Base-by-base conservation (phyloP, 2,113 vertebrate genomes). In the Amphilophus citrinellus region DNA sequence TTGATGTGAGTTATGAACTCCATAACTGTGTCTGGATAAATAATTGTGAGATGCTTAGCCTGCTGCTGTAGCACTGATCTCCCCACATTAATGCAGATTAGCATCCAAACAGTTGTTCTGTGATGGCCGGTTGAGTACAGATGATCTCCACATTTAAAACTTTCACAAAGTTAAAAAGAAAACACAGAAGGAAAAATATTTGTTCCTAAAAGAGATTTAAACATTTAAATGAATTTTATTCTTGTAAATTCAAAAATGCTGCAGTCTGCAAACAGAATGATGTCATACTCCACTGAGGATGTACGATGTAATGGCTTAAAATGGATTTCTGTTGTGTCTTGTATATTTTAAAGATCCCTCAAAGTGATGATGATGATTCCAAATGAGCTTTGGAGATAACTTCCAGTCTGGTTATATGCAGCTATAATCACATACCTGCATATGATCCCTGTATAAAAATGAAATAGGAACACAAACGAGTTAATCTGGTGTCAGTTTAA, bases 321-420 rank as follows among this genome's bases (percentile, higher is more conserved):
- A 17, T 0, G 15, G 15, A 6, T 47, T 10, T 68, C 30, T 32
- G 15, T 47, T 62, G 61, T 35, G 5, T 71, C 3, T 11, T 0
- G 0, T 50, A 71, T 71, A 0, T 20, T 71, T 71, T 30, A 71
- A 0, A 18, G 22, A 2, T 10, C n/a, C 0, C 24, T 44, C 14
- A 47, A 30, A 30, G 30, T 3, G 2, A 17, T 47, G 24, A 0
- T 47, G 65, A 68, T 44, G 17, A 47, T 47, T 68, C 27, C 3
- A 68, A 44, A 66, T 44, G 15, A 17, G 13, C 39, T 42, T 42
- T 11, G 10, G 39, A 42, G 3, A 42, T 42, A 10, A 42, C 7
- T 11, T 42, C 39, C 10, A 42, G 39, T 6, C 39, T 42, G 39
- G 39, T 35, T 35, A 35, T 7, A 35, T 3, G 39, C 10, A 42